Base-by-base conservation (phyloP, 2,113 vertebrate species). In the Seriola aureovittata region DNA sequence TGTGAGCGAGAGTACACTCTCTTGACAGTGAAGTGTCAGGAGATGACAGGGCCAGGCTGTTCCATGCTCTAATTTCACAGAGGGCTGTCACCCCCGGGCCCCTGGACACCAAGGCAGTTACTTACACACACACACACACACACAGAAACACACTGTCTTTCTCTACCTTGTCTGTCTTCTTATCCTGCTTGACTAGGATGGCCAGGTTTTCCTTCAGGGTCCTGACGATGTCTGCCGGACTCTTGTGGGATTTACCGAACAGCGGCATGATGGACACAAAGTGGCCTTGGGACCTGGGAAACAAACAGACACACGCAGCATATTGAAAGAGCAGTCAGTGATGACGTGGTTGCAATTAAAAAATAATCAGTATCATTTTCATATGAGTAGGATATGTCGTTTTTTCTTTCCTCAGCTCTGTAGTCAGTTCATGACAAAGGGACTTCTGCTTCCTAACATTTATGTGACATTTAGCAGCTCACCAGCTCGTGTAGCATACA, bases 171-270 rank as follows among this genome's bases (percentile, higher is more conserved):
- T 99, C 98, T 65, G 97, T 96, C 94, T 98, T 99, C 95, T 97
- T 99, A 50, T 99, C 97, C 91, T 99, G 98, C 81, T 98, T 99
- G 88, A 98, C 96, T 90, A 99, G 95, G 90, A 98, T 95, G 66
- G 95, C 95, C 96, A 99, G 90, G 92, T 98, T 98, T 84, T 99
- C 97, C 93, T 97, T 98, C 76, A 99, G 93, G 59, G 95, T 96
- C 94, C 96, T 97, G 92, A 99, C 97, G 71, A 98, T 97, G 91
- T 99, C 98, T 21, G 96, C 96, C 38, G 98, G 98, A 93, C 96
- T 98, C 96, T 99, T 99, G 92, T 98, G 97, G 3, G 98, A 97
- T 95, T 98, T 99, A 92, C 97, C 97, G 86, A 99, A 99, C 89
- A 99, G 96, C 80, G 98, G 98, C 98, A 99, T 99, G 94, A 91